phyloP scores from a whole-genome alignment of 2,888 invertebrate genomes.

The Colletes collaris region DNA sequence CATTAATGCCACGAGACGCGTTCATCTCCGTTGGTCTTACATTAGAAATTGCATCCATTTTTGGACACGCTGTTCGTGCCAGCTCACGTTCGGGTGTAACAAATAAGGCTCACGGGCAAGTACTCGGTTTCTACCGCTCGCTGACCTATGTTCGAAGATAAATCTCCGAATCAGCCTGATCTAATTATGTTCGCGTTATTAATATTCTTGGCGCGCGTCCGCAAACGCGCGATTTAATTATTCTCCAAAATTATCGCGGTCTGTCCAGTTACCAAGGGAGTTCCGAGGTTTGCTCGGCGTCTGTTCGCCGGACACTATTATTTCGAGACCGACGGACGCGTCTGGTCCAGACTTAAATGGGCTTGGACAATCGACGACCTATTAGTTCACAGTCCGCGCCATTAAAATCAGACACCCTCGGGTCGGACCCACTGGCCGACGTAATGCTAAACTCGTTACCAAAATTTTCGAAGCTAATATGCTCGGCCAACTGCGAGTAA shows the following conservation, averaged over 20 bases:
- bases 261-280: slow-evolving; percentile 32
- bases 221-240: slow-evolving; percentile 50
- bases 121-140: no score
- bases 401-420: slow-evolving; percentile 80
- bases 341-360: slow-evolving; percentile 72
- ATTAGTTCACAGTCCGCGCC: slow-evolving; percentile 73
- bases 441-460: slow-evolving; percentile 78
- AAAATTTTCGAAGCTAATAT: slow-evolving; percentile 76
- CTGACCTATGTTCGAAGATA: slow-evolving; percentile 35
- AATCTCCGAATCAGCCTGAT: slow-evolving; percentile 52
- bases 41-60: no score
- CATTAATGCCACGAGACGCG: no score
- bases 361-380: slow-evolving; percentile 76
- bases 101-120: no score
- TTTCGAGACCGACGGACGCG: slow-evolving; percentile 68
- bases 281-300: slow-evolving; percentile 34
- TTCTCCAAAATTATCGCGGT: slow-evolving; percentile 61
- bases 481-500: slow-evolving; percentile 71
- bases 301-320: slow-evolving; percentile 63
- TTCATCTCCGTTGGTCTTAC: no score
- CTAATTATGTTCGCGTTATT: slow-evolving; percentile 56
- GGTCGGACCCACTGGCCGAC: slow-evolving; percentile 55
- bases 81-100: no score
- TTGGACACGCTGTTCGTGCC: no score
- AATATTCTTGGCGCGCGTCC: slow-evolving; percentile 60